Evolutionary conservation across 2,888 invertebrate genomes (phyloP).

Genomic region (Drosophila greeni): DNA sequence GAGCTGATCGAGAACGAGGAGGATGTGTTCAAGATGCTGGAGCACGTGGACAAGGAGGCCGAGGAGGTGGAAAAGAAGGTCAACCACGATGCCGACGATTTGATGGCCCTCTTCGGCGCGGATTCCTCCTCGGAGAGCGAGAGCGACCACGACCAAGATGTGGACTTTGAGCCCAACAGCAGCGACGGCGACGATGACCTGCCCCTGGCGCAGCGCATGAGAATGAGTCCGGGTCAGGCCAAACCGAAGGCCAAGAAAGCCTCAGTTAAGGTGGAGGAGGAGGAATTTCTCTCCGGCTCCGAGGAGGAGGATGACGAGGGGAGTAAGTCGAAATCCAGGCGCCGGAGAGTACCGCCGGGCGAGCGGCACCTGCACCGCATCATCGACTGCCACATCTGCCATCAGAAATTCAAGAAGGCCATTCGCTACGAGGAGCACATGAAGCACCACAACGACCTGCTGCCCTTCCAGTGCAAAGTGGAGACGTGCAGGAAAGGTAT

Average conservation of each 20-base stretch:
- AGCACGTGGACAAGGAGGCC: conserved; percentile 73
- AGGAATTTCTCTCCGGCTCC: conserved; percentile 7
- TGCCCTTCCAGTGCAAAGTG: conserved; percentile 75
- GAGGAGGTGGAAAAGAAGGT: conserved; percentile 57
- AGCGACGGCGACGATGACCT: conserved; percentile 71
- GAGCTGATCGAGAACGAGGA: conserved; percentile 75
- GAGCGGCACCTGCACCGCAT: conserved; percentile 69
- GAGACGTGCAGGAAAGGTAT: conserved; percentile 69
- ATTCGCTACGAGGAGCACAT: conserved; percentile 75
- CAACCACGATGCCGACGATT: conserved; percentile 31
- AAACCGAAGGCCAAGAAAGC: conserved; percentile 7
- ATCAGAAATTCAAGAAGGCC: conserved; percentile 74
- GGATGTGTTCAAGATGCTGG: conserved; percentile 76
- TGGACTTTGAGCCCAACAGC: conserved; percentile 63
- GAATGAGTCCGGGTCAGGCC: conserved; percentile 13
- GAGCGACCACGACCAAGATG: conserved; percentile 57
- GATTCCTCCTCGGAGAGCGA: conserved; percentile 54
- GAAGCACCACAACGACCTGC: conserved; percentile 75
- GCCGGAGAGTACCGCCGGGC: conserved; percentile 59
- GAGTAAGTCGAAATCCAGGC: conserved; percentile 51
- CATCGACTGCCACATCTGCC: conserved; percentile 76
- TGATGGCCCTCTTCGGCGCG: conserved; percentile 41
- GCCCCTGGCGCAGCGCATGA: conserved; percentile 68
- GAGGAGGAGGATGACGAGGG: conserved; percentile 39
- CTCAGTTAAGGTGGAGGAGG: conserved; percentile 1